These are phyloP conservation scores for Drosophila sp. DNA, from an alignment of 1,140 invertebrate genomes.

Conservation along the genomic window DNA sequence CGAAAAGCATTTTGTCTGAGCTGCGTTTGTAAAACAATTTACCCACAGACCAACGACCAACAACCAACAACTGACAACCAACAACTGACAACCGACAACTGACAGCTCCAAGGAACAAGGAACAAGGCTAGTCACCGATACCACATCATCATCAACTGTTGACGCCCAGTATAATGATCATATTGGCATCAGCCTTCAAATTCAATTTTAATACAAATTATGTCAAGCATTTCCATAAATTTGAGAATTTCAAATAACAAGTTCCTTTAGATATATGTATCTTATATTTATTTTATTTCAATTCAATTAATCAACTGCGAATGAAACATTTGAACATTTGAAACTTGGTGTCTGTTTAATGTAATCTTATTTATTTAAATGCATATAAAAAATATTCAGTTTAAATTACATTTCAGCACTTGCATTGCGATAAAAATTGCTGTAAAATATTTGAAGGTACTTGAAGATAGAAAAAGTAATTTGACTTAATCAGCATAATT, in stretches of 20 bases:
- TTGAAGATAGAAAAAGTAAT: too few relatives aligned
- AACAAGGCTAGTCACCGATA: constrained; percentile 1
- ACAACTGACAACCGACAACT: neutral
- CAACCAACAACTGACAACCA: constrained; percentile 1
- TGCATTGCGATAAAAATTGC: too few relatives aligned
- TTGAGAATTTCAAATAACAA: neutral
- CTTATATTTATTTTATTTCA: constrained; percentile 15
- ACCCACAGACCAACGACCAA: neutral
- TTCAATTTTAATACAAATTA: constrained; percentile 39
- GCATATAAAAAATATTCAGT: constrained; percentile 17
- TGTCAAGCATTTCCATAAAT: constrained; percentile 16
- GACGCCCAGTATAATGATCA: constrained; percentile 15
- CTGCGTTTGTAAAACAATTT: constrained; percentile 48
- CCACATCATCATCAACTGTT: constrained; percentile 48
- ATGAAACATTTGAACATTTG: too few relatives aligned
- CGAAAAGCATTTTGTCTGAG: constrained; percentile 46
- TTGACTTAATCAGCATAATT: too few relatives aligned
- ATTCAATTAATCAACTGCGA: constrained; percentile 32
- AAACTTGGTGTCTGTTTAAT: too few relatives aligned
- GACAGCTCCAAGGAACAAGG: neutral
- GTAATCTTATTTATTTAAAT: too few relatives aligned
- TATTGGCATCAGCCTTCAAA: constrained; percentile 32
- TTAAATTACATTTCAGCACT: too few relatives aligned
- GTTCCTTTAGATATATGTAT: too few relatives aligned
- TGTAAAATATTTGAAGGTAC: too few relatives aligned